Evolutionary conservation across 2,113 vertebrate species (phyloP).

Genomic region (Danionella cerebrum): DNA sequence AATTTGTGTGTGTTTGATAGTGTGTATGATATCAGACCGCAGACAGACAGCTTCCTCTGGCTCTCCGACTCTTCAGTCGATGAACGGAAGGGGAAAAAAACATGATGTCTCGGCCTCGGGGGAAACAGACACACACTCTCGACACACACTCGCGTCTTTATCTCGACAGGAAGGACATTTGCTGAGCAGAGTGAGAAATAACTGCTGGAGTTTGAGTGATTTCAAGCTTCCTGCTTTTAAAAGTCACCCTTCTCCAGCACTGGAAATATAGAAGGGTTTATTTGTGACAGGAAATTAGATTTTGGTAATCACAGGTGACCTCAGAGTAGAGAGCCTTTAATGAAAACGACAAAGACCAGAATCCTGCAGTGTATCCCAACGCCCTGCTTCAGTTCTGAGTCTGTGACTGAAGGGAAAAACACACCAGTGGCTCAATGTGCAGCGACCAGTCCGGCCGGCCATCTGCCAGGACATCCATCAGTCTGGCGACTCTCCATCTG

Average conservation of each 20-base stretch:
- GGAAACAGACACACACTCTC: constrained; percentile 50
- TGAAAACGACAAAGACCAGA: neutral
- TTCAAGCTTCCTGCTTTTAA: neutral
- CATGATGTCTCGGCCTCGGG: constrained; percentile 42
- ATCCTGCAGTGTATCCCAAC: neutral
- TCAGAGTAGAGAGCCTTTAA: too few species aligned
- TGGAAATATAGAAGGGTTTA: neutral
- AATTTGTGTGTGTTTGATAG: constrained; percentile 61
- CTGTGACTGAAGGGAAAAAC: too few species aligned
- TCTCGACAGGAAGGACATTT: constrained; percentile 46
- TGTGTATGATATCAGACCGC: constrained; percentile 55
- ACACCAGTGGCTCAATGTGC: too few species aligned
- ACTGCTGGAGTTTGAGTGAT: neutral
- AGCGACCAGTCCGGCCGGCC: too few species aligned
- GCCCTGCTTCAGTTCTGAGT: too few species aligned
- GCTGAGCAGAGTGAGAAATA: neutral
- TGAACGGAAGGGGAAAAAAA: constrained; percentile 33
- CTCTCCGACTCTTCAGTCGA: constrained; percentile 39
- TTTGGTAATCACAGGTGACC: neutral
- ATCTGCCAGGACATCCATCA: too few species aligned
- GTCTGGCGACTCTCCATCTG: too few species aligned
- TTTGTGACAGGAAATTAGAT: neutral
- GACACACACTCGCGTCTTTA: constrained; percentile 51
- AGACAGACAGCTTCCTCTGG: constrained; percentile 39
- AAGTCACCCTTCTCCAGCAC: neutral